Evolutionary conservation across 2,797 vertebrate genomes (phyloP), one percentile per base, ranked within the genome.

Genomic region (Benthosema pterotum): DNA sequence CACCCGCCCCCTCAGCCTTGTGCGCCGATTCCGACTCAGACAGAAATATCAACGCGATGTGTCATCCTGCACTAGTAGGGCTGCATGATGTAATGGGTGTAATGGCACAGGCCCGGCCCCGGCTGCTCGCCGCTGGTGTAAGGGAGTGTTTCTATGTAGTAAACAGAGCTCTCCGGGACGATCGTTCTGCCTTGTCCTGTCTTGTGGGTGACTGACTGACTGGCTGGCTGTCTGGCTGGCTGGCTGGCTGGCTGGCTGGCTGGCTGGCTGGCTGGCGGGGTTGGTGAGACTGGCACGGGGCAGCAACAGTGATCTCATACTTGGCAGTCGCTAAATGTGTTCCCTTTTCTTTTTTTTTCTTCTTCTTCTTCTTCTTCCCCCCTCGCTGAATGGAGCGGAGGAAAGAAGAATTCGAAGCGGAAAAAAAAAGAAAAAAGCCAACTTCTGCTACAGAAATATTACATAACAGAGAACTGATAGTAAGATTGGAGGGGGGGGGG

Each of bases 81-180:
- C 83, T 72, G 75, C 78, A 86, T 91, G 89, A 91, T 86, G 89
- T 89, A 87, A 91, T 80, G 80, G n/a, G n/a, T 59, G 32, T 38
- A 38, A 38, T 38, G 32, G 32, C 32, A 25, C 22, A 25, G 22
- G 22, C 22, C 22, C 22, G 22, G n/a, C n/a, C 22, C 4, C 4
- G 4, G 22, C 22, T 22, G 22, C 22, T 25, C n/a, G n/a, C n/a
- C n/a, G 22, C 22, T 25, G 22, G 22, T 25, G 22, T 25, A 25
- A 25, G 22, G 83, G 84, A 75, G 80, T 89, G 89, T 87, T 88
- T 88, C 85, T 89, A 85, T 89, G 87, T 88, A 89, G 84, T 89
- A 90, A 89, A 90, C 87, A 88, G 77, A 85, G 74, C 80, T n/a
- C n/a, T n/a, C 32, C 74, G 74, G 76, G 84, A 79, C 66, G 69